These are phyloP conservation scores for Lochmaea capreae DNA, from an alignment of 2,888 invertebrate species.

Conservation along the genomic window DNA sequence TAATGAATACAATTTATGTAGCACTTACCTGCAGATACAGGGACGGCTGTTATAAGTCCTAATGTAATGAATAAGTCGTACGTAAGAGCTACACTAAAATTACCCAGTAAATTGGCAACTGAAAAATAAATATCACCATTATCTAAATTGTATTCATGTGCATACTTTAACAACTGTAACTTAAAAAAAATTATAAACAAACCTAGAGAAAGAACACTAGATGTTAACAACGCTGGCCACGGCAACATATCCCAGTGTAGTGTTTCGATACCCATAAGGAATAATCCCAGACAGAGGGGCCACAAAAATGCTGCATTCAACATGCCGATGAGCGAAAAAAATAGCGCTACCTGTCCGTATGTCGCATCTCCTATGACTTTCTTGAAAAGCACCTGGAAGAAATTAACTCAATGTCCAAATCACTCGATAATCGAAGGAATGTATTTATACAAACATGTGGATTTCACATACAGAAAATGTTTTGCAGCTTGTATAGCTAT, in stretches of 20 bases:
- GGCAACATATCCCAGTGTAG: conserved; percentile 87
- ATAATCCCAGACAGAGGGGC: conserved; percentile 90
- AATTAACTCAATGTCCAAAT: not conserved
- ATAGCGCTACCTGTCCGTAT: conserved; percentile 91
- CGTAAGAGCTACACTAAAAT: conserved; percentile 93
- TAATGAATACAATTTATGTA: not conserved
- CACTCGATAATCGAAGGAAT: not conserved
- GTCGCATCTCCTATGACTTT: conserved; percentile 94
- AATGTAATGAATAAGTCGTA: conserved; percentile 95
- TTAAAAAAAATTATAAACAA: conserved; percentile 52
- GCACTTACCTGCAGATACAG: conserved; percentile 87
- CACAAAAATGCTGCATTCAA: conserved; percentile 89
- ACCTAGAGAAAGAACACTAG: conserved; percentile 85
- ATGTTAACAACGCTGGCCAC: conserved; percentile 86
- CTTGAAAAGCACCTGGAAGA: conserved; percentile 78
- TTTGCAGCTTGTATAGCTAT: no score
- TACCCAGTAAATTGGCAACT: conserved; percentile 93
- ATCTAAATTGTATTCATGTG: not conserved
- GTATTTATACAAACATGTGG: no score
- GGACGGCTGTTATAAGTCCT: conserved; percentile 93
- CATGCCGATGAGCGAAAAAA: conserved; percentile 91
- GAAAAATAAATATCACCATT: conserved; percentile 60
- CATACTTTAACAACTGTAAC: no score
- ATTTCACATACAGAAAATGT: no score
- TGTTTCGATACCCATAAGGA: conserved; percentile 87